Evolutionary conservation across 2,113 vertebrate genomes (phyloP), one percentile per base, ranked within the genome.

Genomic region (Ochotona curzoniae): DNA sequence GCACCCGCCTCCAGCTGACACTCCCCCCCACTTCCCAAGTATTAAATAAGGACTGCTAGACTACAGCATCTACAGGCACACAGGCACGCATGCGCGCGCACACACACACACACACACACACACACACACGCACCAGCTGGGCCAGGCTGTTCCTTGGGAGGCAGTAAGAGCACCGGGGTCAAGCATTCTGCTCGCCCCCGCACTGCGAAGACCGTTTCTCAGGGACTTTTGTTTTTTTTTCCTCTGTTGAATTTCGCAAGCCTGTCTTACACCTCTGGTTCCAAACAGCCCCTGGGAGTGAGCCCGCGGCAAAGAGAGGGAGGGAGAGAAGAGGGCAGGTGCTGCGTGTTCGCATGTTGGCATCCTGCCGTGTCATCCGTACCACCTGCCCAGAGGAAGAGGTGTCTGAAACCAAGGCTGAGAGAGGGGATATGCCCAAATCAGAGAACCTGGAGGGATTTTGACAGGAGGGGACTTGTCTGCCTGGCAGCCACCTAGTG

Each of bases 1-100:
- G 64, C 32, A 3, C 86, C 94, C 94, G 89, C 84, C 78, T 95
- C 94, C 91, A 93, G 91, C 96, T 95, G 93, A 97, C 95, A 96
- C 84, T 75, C 89, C 78, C 97, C 15, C 89, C 78, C 97, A 15
- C 54, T 95, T 94, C 93, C 95, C 89, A 28, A 71, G 73, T 90
- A 94, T 95, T 75, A 96, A 95, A 95, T 87, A 92, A 89, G 91
- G 90, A 81, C 94, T 76, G 51, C 57, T 64, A 67, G 90, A 54
- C 90, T 90, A 88, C 17, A 64, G 88, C 63, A 71, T 54, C 60
- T 61, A 61, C 30, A 26, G 30, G 95, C 64, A 61, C 54, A 26
- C 44, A 25, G 14, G 4, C 80, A 30, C 71, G 14, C 69, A 23
- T 49, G 13, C 61, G 14, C 54, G 7, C 69, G 7, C 75, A 11